Base-by-base conservation (phyloP, 2,797 vertebrate genomes). In the Acrocephalus scirpaceus region DNA sequence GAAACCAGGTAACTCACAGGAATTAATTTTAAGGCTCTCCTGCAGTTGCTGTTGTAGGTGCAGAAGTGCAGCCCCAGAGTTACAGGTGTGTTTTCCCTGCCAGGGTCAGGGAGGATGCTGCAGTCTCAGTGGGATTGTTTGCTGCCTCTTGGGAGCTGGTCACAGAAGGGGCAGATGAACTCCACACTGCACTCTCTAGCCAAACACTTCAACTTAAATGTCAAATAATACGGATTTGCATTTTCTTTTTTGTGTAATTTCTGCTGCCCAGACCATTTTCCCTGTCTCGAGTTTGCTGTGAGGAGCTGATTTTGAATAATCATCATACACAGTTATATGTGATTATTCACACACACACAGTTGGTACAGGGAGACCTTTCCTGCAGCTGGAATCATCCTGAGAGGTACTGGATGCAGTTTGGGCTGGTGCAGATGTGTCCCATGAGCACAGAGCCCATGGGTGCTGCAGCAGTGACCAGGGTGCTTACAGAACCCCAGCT, bases 381-480 rank as follows among this genome's bases (percentile, higher is more conserved):
- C 47, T 89, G 81, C 53, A 13, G 44, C 0, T 44, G 50, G 60
- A 65, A 45, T 87, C 60, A 10, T 15, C 72, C 85, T 29, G 16
- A 23, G 44, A 48, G 48, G 26, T 64, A 2, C 40, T 44, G 30
- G 72, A 3, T 77, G 73, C 34, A 75, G 0, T 23, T 61, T 36
- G 60, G 44, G 15, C 64, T 38, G 32, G 44, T 61, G 13, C 16
- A 23, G 29, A 58, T 32, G 25, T 10, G 5, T 62, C n/a, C 53
- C 14, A 1, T 7, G 50, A 64, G n/a, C 42, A 36, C 10, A 2
- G 22, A 36, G 51, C 57, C 16, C 4, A 0, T 8, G 23, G 57
- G 22, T 78, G 23, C 23, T 57, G 69, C 23, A 64, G 11, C 8
- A 10, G 29, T n/a, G 44, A 30, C 44, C 20, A 26, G 30, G 45